These are phyloP conservation scores for Drosophila anomalata DNA, from an alignment of 2,888 invertebrate species.

Conservation along the genomic window DNA sequence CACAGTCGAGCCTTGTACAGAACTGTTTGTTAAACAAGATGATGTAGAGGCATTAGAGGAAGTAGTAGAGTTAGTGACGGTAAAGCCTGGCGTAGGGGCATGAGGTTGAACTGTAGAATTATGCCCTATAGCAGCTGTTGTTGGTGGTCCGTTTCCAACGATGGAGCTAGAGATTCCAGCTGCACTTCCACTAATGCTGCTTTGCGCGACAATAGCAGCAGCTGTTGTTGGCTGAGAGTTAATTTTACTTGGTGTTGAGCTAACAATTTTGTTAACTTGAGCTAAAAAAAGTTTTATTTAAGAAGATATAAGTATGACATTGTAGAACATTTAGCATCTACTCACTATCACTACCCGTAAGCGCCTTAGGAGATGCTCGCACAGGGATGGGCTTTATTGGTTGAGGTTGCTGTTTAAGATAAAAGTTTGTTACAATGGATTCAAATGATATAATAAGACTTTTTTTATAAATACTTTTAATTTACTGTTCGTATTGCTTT, in stretches of 20 bases:
- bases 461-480: slow-evolving; percentile 84
- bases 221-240: slow-evolving; percentile 75
- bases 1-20: slow-evolving; percentile 84
- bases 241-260: slow-evolving; percentile 84
- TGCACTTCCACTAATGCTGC: slow-evolving; percentile 43
- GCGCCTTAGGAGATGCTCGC: slow-evolving; percentile 85
- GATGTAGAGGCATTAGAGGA: slow-evolving; percentile 49
- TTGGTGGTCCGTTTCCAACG: slow-evolving; percentile 25
- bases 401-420: slow-evolving; percentile 71
- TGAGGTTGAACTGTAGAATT: slow-evolving; percentile 81
- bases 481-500: slow-evolving; percentile 85
- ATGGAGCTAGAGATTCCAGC: slow-evolving; percentile 39
- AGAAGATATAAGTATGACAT: neutral
- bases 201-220: slow-evolving; percentile 78
- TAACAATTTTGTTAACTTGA: slow-evolving; percentile 81
- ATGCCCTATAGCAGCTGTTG: slow-evolving; percentile 62
- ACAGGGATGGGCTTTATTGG: slow-evolving; percentile 95
- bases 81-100: slow-evolving; percentile 82
- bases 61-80: slow-evolving; percentile 52
- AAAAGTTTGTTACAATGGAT: slow-evolving; percentile 6
- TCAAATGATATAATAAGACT: neutral
- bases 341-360: slow-evolving; percentile 85
- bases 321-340: neutral
- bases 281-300: slow-evolving; percentile 33
- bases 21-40: slow-evolving; percentile 55